Conservation (phyloP, 2,113 vertebrate species). For the Rhegmatorhina hoffmannsi region DNA sequence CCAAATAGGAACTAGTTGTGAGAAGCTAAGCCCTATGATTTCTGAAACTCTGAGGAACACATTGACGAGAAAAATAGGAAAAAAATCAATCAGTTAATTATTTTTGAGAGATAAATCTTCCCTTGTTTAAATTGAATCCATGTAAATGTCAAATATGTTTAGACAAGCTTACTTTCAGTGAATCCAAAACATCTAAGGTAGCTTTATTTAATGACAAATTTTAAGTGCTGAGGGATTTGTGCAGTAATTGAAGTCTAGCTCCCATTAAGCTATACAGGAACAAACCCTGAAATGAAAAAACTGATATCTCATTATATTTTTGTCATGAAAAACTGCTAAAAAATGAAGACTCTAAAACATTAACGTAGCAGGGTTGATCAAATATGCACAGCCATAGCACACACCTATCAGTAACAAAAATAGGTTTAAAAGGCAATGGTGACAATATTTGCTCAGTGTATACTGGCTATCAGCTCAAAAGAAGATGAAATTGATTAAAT, state of each 20-base stretch:
- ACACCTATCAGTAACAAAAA: neutral
- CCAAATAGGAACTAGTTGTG: neutral
- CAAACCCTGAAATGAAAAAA: neutral
- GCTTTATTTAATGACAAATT: neutral
- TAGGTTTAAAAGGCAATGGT: neutral
- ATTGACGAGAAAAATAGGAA: neutral
- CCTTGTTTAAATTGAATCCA: slow-evolving; percentile 43
- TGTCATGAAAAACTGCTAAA: neutral
- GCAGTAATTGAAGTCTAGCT: slow-evolving; percentile 29
- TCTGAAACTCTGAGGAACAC: neutral
- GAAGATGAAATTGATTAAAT: neutral
- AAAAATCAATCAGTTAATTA: slow-evolving; percentile 13
- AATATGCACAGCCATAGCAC: neutral
- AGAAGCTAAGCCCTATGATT: neutral
- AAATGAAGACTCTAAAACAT: neutral
- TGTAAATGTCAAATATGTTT: slow-evolving; percentile 20
- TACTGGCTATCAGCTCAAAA: neutral
- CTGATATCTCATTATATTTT: neutral
- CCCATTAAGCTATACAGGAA: neutral
- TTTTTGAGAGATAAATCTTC: slow-evolving; percentile 24
- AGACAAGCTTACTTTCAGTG: neutral
- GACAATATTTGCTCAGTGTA: neutral
- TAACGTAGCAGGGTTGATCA: neutral
- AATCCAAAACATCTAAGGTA: slow-evolving; percentile 10
- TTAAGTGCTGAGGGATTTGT: neutral